phyloP scores from a whole-genome alignment of 2,113 vertebrate genomes.

The Columbina picui region DNA sequence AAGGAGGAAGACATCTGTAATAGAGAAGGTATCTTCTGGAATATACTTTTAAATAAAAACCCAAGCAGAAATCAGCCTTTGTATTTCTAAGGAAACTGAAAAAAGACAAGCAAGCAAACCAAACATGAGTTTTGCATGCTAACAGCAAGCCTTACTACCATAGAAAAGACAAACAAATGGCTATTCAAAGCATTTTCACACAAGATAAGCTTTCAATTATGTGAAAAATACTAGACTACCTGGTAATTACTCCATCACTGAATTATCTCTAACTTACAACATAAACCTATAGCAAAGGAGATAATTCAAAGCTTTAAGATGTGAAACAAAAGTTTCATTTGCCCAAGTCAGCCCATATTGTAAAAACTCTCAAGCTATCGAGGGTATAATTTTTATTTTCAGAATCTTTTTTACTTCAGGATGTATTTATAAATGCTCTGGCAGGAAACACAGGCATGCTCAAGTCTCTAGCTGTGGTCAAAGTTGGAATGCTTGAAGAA shows the following conservation, averaged over 20 bases:
- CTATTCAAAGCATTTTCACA: background rate
- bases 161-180: background rate
- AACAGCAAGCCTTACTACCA: background rate
- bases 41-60: background rate
- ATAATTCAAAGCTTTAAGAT: background rate
- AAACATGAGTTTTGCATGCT: background rate
- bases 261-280: background rate
- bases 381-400: background rate
- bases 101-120: background rate
- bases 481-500: slow-evolving; percentile 56
- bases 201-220: background rate
- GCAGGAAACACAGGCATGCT: slow-evolving; percentile 50
- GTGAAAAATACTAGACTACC: background rate
- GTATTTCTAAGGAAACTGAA: background rate
- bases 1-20: background rate
- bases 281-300: background rate
- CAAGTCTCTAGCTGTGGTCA: slow-evolving; percentile 51
- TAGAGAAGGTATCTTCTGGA: background rate
- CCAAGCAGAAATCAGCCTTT: background rate
- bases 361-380: background rate
- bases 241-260: background rate
- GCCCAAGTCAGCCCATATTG: background rate
- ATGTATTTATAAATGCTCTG: slow-evolving; percentile 56
- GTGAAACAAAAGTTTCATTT: background rate
- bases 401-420: slow-evolving; percentile 18